Evolutionary conservation across 1,140 invertebrate species (phyloP).

Genomic region (Hypsibius dujardini): DNA sequence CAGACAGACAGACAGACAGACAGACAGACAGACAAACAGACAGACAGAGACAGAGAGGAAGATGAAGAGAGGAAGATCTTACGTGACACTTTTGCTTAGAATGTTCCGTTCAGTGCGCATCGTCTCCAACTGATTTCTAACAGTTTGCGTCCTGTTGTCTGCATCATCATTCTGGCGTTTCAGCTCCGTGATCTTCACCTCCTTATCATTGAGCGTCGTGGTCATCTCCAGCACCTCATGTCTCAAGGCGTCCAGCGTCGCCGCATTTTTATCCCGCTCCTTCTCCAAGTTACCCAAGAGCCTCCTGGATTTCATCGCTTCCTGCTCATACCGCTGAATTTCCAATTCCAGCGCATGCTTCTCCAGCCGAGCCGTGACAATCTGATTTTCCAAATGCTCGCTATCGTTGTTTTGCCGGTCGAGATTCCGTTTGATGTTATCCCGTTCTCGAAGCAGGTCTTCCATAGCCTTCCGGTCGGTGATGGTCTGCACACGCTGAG

Average conservation of each 20-base stretch:
- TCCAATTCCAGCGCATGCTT: slow-evolving; percentile 41
- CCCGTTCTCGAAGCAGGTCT: slow-evolving; percentile 25
- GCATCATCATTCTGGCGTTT: slow-evolving; percentile 29
- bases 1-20: too few species aligned
- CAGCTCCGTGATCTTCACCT: slow-evolving; percentile 46
- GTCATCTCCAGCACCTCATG: background rate
- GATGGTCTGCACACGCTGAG: slow-evolving; percentile 30
- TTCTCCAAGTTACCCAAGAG: slow-evolving; percentile 41
- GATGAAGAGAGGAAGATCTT: background rate
- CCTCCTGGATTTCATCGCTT: slow-evolving; percentile 37
- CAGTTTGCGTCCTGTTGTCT: background rate
- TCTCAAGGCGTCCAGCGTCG: background rate
- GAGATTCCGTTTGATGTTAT: slow-evolving; percentile 25
- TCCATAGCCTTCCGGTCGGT: slow-evolving; percentile 31
- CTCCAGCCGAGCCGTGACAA: slow-evolving; percentile 31
- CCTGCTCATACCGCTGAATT: slow-evolving; percentile 38
- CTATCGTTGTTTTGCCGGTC: slow-evolving; percentile 34
- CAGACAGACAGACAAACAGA: too few species aligned
- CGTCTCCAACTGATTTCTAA: slow-evolving; percentile 1
- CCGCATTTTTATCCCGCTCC: slow-evolving; percentile 37
- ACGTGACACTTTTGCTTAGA: slow-evolving; percentile 1
- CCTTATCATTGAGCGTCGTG: slow-evolving; percentile 13
- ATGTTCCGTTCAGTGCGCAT: slow-evolving; percentile 1
- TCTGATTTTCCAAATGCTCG: slow-evolving; percentile 31
- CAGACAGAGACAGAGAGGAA: too few species aligned